Evolutionary conservation across 2,797 vertebrate species (phyloP).

Genomic region (Clarias laeviceps): DNA sequence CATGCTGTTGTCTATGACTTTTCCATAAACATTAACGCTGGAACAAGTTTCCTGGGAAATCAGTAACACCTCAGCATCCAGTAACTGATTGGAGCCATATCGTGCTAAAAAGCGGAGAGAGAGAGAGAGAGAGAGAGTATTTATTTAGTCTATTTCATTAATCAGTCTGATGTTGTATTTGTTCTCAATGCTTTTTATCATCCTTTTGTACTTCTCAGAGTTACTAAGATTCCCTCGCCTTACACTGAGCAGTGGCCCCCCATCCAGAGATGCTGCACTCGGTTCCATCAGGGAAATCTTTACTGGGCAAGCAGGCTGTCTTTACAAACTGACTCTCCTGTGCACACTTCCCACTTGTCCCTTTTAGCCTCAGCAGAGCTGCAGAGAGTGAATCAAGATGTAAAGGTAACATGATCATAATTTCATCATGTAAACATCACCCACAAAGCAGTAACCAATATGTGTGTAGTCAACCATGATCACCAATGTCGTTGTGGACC

Average conservation of each 20-base stretch:
- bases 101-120: constrained; percentile 53
- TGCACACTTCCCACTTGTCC: constrained; percentile 79
- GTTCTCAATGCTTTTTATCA: neutral
- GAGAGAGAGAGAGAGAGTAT: neutral
- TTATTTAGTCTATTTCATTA: neutral
- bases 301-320: constrained; percentile 79
- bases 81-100: constrained; percentile 73
- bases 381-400: constrained; percentile 19
- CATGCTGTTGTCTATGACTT: constrained; percentile 72
- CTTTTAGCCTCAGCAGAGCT: constrained; percentile 86
- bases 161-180: neutral
- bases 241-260: constrained; percentile 84
- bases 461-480: constrained; percentile 28
- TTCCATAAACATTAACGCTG: constrained; percentile 68
- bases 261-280: constrained; percentile 92
- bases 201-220: neutral
- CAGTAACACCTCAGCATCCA: constrained; percentile 85
- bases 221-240: constrained; percentile 40
- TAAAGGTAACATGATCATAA: neutral
- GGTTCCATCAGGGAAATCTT: constrained; percentile 72
- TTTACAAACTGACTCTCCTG: constrained; percentile 87
- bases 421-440: neutral
- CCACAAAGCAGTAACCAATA: neutral
- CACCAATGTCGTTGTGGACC: constrained; percentile 87
- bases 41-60: constrained; percentile 82